A percentile compares a stretch with the other conserved stretches of the same genome.
Conservation (phyloP, 2,888 invertebrate species). For the Sepiola atlantica region DNA sequence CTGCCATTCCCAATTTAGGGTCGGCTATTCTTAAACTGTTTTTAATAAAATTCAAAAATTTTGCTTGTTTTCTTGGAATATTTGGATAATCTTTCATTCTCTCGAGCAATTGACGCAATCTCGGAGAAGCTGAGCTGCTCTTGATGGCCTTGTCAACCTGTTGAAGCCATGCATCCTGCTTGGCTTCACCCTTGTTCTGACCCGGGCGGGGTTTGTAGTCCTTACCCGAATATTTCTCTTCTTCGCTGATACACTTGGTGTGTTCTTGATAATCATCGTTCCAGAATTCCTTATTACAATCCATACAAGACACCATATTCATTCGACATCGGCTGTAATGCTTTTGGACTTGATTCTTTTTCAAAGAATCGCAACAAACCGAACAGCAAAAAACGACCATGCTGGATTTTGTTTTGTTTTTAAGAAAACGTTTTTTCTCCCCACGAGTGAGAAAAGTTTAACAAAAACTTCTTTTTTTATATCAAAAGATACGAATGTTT, state of each 20-base stretch:
- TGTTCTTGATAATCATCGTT: conserved; percentile 86
- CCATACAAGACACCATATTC: conserved; percentile 89
- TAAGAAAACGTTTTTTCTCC: neutral
- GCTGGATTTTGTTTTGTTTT: neutral
- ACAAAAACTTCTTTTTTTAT: neutral
- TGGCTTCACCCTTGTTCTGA: conserved; percentile 88
- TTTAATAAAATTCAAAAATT: conserved; percentile 79
- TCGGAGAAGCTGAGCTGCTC: conserved; percentile 78
- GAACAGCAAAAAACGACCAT: conserved; percentile 98
- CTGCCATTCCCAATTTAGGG: conserved; percentile 79
- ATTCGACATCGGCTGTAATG: conserved; percentile 84
- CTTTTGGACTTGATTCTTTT: conserved; percentile 92
- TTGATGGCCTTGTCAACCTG: conserved; percentile 81
- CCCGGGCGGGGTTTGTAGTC: conserved; percentile 81
- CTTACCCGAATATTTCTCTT: conserved; percentile 90
- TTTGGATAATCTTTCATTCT: conserved; percentile 84
- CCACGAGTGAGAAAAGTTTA: neutral
- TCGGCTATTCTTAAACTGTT: conserved; percentile 79
- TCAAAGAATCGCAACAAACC: conserved; percentile 90
- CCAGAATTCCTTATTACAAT: conserved; percentile 86
- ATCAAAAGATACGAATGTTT: neutral
- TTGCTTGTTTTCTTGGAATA: conserved; percentile 88
- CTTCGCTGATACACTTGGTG: conserved; percentile 89
- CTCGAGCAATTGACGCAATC: conserved; percentile 81
- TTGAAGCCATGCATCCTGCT: conserved; percentile 89